A percentile compares a stretch with the other conserved stretches of the same genome.
Conservation (phyloP, 2,888 invertebrate genomes). For the Synergus gifuensis region DNA sequence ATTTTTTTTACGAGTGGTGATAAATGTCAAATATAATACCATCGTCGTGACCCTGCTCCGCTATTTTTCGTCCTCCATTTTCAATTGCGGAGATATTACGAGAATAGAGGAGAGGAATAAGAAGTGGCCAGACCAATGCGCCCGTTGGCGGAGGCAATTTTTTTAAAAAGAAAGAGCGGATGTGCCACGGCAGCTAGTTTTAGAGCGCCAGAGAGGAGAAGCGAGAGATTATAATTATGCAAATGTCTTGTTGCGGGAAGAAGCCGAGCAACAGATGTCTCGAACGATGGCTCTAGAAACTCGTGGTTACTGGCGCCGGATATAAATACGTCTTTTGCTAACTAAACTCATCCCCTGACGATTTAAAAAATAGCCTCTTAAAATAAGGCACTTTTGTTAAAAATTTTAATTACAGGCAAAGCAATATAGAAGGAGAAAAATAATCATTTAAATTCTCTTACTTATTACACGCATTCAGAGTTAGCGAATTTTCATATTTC, state of each 20-base stretch:
- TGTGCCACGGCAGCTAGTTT: constrained; percentile 21
- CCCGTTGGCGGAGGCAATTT: constrained; percentile 22
- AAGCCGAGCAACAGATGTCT: constrained; percentile 75
- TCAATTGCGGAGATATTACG: constrained; percentile 46
- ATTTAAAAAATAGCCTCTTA: neutral
- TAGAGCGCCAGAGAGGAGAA: constrained; percentile 24
- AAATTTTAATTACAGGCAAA: constrained; percentile 15
- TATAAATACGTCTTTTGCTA: constrained; percentile 39
- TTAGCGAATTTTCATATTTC: too few relatives aligned
- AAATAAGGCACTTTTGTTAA: constrained; percentile 6
- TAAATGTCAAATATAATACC: constrained; percentile 35
- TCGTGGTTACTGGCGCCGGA: constrained; percentile 34
- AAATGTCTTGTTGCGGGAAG: constrained; percentile 74
- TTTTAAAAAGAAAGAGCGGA: constrained; percentile 36
- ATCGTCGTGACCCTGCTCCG: constrained; percentile 20
- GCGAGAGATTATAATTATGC: constrained; percentile 76
- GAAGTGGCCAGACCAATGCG: constrained; percentile 26
- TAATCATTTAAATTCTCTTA: too few relatives aligned
- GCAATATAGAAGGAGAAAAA: neutral
- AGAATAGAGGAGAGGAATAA: constrained; percentile 16
- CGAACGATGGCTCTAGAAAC: constrained; percentile 65
- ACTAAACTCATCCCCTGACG: constrained; percentile 27
- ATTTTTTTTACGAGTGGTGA: constrained; percentile 41
- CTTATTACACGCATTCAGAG: too few relatives aligned
- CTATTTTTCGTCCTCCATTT: constrained; percentile 42